These are phyloP conservation scores for Drosophila tropicalis DNA, from an alignment of 1,140 invertebrate species.

Conservation along the genomic window DNA sequence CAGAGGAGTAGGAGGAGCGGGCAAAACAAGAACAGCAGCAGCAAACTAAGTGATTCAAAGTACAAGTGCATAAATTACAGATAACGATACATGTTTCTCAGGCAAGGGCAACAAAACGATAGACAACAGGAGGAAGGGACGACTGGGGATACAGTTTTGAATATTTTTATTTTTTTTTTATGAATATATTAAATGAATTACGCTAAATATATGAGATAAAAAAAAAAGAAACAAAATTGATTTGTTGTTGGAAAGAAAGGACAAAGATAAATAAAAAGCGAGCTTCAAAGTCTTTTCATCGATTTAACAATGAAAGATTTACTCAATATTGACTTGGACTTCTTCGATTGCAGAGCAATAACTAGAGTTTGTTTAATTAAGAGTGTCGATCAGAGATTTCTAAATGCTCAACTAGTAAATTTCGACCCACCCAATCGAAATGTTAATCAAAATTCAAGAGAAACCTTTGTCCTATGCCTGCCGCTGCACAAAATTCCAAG, in stretches of 20 bases:
- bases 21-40: constrained; percentile 53
- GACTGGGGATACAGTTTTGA: neutral
- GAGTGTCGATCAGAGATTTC: neutral
- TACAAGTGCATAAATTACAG: constrained; percentile 81
- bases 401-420: constrained; percentile 38
- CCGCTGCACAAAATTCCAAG: constrained; percentile 72
- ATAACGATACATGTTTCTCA: constrained; percentile 64
- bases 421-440: constrained; percentile 53
- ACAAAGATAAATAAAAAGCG: too few species aligned
- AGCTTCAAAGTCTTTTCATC: neutral
- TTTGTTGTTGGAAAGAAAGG: too few species aligned
- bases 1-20: constrained; percentile 30
- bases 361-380: neutral
- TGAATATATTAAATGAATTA: constrained; percentile 1
- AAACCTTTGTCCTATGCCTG: constrained; percentile 76
- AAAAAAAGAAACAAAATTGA: neutral
- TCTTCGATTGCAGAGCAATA: too few species aligned
- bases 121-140: neutral
- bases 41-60: constrained; percentile 72
- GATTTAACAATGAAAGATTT: too few species aligned
- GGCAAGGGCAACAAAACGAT: neutral
- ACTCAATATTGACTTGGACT: too few species aligned
- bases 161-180: neutral
- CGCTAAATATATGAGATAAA: neutral
- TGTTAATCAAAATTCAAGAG: constrained; percentile 68